Conservation (phyloP, 2,797 vertebrate species). For the Sebastes kiyomatsui region DNA sequence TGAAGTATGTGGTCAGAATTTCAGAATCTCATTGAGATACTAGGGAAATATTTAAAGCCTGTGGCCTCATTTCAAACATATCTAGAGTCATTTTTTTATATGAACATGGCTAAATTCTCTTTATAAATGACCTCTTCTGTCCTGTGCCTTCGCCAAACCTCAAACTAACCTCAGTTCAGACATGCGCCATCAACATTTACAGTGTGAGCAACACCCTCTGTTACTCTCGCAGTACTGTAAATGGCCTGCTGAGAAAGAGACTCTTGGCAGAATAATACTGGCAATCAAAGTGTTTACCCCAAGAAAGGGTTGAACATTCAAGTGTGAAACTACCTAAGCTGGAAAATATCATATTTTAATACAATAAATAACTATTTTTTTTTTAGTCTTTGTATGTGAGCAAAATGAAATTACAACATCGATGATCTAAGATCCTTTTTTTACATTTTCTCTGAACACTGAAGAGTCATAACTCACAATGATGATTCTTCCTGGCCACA, state of each 20-base stretch:
- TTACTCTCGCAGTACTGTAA: background rate
- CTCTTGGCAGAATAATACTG: background rate
- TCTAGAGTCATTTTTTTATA: background rate
- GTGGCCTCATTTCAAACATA: background rate
- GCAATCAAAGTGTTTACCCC: background rate
- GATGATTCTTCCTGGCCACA: conserved; percentile 1
- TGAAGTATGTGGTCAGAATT: conserved; percentile 27
- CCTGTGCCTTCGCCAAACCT: background rate
- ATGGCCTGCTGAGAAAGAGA: background rate
- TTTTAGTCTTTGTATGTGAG: background rate
- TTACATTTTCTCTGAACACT: background rate
- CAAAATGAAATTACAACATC: background rate
- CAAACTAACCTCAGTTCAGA: background rate
- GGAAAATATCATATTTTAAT: background rate
- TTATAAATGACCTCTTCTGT: background rate
- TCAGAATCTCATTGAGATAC: conserved; percentile 14
- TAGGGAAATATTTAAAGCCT: background rate
- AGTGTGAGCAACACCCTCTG: background rate
- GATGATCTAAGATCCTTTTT: background rate
- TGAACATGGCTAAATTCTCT: background rate
- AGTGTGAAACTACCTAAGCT: background rate
- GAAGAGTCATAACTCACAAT: background rate
- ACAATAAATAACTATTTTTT: background rate
- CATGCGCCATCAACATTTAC: background rate
- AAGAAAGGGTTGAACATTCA: background rate